Conservation (phyloP, 2,888 invertebrate species). For the Mellilla xanthometata region DNA sequence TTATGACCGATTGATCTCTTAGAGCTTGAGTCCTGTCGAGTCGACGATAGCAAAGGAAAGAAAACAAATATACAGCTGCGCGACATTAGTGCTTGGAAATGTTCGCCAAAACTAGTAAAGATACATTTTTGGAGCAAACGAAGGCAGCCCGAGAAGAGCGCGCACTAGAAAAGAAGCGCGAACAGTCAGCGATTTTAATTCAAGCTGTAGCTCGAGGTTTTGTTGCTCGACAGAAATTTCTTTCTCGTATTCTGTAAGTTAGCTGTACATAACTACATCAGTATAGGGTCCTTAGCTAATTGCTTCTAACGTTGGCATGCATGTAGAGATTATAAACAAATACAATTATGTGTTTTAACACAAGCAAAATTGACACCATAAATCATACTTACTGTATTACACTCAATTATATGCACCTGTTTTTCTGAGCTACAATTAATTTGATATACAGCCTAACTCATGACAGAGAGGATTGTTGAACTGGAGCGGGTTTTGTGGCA, state of each 20-base stretch:
- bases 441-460: too few relatives aligned
- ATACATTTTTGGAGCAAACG: constrained; percentile 93
- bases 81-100: constrained; percentile 44
- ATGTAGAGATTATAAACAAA: too few relatives aligned
- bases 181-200: constrained; percentile 87
- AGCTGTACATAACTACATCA: neutral
- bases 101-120: constrained; percentile 83
- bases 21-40: constrained; percentile 49
- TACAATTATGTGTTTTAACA: too few relatives aligned
- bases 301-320: too few relatives aligned
- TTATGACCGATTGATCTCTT: constrained; percentile 2
- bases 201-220: constrained; percentile 90
- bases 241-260: constrained; percentile 87
- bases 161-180: constrained; percentile 91
- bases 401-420: too few relatives aligned
- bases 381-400: too few relatives aligned
- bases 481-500: too few relatives aligned
- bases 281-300: too few relatives aligned
- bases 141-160: constrained; percentile 95
- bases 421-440: too few relatives aligned
- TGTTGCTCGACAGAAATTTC: constrained; percentile 85
- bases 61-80: constrained; percentile 57
- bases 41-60: constrained; percentile 38
- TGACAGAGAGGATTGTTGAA: too few relatives aligned
- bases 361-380: too few relatives aligned